Evolutionary conservation across 1,140 invertebrate genomes (phyloP), one percentile per base, ranked within the genome.

Genomic region (Panonychus citri): DNA sequence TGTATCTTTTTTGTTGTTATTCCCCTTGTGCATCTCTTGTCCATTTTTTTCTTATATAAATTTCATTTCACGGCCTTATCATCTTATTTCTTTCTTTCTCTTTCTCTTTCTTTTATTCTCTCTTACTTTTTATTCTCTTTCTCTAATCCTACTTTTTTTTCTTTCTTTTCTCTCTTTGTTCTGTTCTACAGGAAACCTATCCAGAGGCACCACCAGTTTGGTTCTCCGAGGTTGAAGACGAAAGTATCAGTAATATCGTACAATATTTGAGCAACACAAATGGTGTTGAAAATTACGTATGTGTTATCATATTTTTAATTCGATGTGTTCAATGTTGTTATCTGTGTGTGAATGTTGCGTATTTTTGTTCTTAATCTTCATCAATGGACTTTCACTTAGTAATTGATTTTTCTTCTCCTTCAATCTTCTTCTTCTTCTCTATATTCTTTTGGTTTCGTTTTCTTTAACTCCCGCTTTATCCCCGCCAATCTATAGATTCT

Each of bases 141-240:
- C 30, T 34, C 30, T 34, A 7, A 7, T 12, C 12, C 5, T 34
- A 12, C 30, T 34, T 34, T 12, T 34, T 12, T 34, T 34, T 34
- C 30, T 34, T 34, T 12, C 30, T 7, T 12, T 34, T 7, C 12
- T 12, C 30, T 34, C 12, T 34, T 34, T 34, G 5, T 7, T 5
- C 30, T 34, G 5, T 34, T 34, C 30, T 3, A 54, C 27, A 58
- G 90, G 93, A 97, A 77, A 95, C 90, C 42, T 97, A 97, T 74
- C 91, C 93, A 49, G 82, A 81, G 57, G 87, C 85, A 56, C 87
- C 93, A 46, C 93, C 93, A 50, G 91, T 97, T 62, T 98, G 94
- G 93, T 97, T 97, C 72, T 87, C 88, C 30, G 94, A 97, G 66
- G 87, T 86, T 28, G 93, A 97, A 68, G 91, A 97, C 68, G 80